Evolutionary conservation across 2,113 vertebrate genomes (phyloP), one percentile per base, ranked within the genome.

Genomic region (Kryptolebias marmoratus): DNA sequence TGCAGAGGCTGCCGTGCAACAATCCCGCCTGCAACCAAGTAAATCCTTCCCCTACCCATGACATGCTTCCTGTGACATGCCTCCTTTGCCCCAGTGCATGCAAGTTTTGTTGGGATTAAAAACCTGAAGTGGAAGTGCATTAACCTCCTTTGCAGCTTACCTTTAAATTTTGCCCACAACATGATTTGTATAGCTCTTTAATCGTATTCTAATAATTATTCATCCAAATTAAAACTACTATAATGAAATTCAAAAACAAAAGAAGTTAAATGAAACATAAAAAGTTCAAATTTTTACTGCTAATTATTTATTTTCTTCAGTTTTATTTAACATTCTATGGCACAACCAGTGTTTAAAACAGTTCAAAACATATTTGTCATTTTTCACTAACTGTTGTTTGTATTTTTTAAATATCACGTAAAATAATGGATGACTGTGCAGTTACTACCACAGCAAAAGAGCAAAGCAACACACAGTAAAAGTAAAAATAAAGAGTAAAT

Each of bases 1-100:
- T 31, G 96, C 97, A 0, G 98, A 99, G 94, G 97, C 96, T 63
- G 97, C 97, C 27, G 97, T 98, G 75, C 97, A 99, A 70, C 97
- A 99, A 81, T 95, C 97, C 79, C 96, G 96, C 92, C 95, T 98
- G 86, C 98, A 98, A 97, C 97, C 97, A 99, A 99, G 98, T 99
- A 98, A 99, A 96, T 96, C 94, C 96, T 94, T 88, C 93, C 96
- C 95, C 95, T 95, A 93, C 94, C 96, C 95, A 92, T 96, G 95
- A 98, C 89, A 94, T 94, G 94, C 94, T 93, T 94, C 95, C 95
- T 95, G 93, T 95, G 95, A 95, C 95, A 94, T 95, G 95, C 95
- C 94, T 93, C 93, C 94, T 94, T 90, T 94, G 93, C 22, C 15
- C 94, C 93, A 92, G 93, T 88, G 95, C 96, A 95, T 95, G 94